Base-by-base conservation (phyloP, 2,797 vertebrate species). In the Enteromius treurensis region DNA sequence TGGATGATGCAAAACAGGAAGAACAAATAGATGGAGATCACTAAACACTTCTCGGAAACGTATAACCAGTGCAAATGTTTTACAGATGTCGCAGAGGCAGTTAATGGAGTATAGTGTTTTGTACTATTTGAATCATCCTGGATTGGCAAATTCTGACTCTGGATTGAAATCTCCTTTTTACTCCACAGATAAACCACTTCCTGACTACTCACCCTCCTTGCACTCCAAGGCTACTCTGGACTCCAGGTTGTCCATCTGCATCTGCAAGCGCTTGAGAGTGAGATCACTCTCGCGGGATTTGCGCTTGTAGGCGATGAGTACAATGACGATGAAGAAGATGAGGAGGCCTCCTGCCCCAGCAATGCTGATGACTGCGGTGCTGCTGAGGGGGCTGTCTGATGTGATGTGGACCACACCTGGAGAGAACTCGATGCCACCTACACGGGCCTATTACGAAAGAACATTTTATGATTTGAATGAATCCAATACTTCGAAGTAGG, bases 181-280 rank as follows among this genome's bases (percentile, higher is more conserved):
- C 29, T 32, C 5, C 60, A 64, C 29, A 64, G 29, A 64, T 42
- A 58, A 23, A 32, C 34, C 3, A 15, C 51, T 55, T 79, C 32
- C 21, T 26, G 32, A 40, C 58, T 37, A 34, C 91, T 88, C 87
- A 99, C 98, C 98, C 94, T 99, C 98, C 91, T 99, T 99, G 92
- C 98, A 99, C 89, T 99, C 98, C 86, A 99, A 93, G 0, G 98
- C 98, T 86, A 99, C 98, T 0, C 98, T 95, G n/a, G 98, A 99
- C 92, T 99, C 98, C 82, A 99, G 93, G 92, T 99, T 99, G 94
- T 99, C 98, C 98, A 99, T 99, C 91, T 99, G 98, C 98, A 99
- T 99, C 93, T 99, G 98, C 68, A 99, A 93, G 23, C 98, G 95
- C 86, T 99, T 99, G 84, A 99, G 93, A 0, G 98, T 99, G 87